Base-by-base conservation (phyloP, 2,113 vertebrate species). In the Oenanthe oenanthe region DNA sequence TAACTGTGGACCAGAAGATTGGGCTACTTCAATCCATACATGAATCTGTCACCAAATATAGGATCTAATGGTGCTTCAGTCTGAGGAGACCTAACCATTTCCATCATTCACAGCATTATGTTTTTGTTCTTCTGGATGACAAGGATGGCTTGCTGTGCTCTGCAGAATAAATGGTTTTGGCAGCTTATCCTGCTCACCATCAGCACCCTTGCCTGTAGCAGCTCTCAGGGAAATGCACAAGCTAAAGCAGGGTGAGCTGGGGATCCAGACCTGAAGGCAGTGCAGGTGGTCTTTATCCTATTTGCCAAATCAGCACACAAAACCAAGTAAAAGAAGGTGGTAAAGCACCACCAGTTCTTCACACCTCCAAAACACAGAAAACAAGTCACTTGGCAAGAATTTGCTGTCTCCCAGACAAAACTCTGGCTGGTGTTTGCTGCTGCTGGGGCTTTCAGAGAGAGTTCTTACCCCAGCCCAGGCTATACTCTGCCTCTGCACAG, bases 401-500 rank as follows among this genome's bases (percentile, higher is more conserved):
- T 15, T 26, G 10, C 21, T 45, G 43, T n/a, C 53, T n/a, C n/a
- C 63, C 11, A 38, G n/a, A 25, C 16, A 28, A 24, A 82, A 26
- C n/a, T 75, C 61, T 21, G 6, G 17, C n/a, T 51, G 63, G 36
- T 17, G 10, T 54, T 63, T 5, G 6, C 50, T 62, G 13, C 61
- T 48, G 16, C 51, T 31, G 56, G 18, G 10, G 32, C 38, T 83
- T 43, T 47, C 50, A 26, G 29, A 36, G 18, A 34, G 25, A 26
- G 24, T 5, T 70, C 29, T n/a, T 50, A 47, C 24, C 24, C 20
- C 3, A 0, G 7, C 25, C 31, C 14, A 9, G 36, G 19, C 7
- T 34, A 40, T 45, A 3, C 19, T 1, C 1, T 32, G 11, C 20
- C 15, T 34, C 29, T 3, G 1, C 16, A 36, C 17, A 14, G 1